Evolutionary conservation across 2,797 vertebrate species (phyloP), one percentile per base, ranked within the genome.

Genomic region (Hypotaenidia philippensis): DNA sequence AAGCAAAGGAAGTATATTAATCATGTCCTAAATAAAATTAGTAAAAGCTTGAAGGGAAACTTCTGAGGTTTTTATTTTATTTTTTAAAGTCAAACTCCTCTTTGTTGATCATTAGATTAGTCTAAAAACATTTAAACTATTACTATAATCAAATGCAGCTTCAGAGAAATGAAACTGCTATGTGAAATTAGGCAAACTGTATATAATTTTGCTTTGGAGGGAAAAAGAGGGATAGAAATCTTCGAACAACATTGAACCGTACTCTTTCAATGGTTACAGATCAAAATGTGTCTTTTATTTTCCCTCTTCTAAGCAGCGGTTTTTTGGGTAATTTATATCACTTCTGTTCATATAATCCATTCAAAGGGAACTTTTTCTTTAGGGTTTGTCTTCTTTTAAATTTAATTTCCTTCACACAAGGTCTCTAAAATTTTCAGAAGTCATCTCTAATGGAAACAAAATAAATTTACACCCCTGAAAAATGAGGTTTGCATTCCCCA

Each of bases 401-500:
- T 31, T 84, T 21, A 75, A 71, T 71, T 95, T 88, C 81, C 87
- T 95, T 95, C 87, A 81, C 68, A 52, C 63, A 86, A 93, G 64
- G 47, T 23, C 79, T 94, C 47, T 26, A 75, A 91, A 88, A 88
- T 38, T 27, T 93, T 94, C 87, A 75, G 41, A 52, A 65, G 61
- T 78, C 87, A 91, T 63, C 55, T 55, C 32, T 87, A 87, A 71
- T 75, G 14, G 61, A 91, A 89, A 91, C 20, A 57, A 95, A 95
- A 93, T 45, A 87, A 79, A 87, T 90, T 84, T 89, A 71, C 57
- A 65, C 52, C 21, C 34, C 21, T n/a, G 56, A 88, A 94, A 96
- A 96, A 92, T 78, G 76, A 93, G 91, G 92, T 93, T 94, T 94
- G 57, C 87, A 92, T 89, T 97, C 87, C 91, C 92, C 64, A 79